Base-by-base conservation (phyloP, 2,113 vertebrate species). In the Tragulus kanchil region DNA sequence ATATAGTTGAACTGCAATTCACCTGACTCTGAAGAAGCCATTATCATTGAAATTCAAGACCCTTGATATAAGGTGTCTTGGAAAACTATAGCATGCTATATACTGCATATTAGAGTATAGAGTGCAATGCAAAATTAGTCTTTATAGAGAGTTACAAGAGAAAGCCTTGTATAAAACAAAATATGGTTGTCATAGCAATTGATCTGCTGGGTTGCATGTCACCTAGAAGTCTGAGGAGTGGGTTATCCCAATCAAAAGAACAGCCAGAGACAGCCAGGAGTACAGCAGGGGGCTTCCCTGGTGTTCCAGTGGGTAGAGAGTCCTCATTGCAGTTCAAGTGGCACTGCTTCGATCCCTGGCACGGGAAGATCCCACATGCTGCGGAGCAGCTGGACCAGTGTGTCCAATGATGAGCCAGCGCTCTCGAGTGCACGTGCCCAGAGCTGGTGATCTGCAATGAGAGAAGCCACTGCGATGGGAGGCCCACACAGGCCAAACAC, bases 41-140 rank as follows among this genome's bases (percentile, higher is more conserved):
- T 98, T 97, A 97, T 87, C 88, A 96, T 77, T 96, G 97, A 97
- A 97, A 87, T 96, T 97, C 95, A 97, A 97, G 88, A 97, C 97
- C 96, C 96, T 94, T 95, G 94, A 92, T 98, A 96, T 94, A 89
- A 92, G 0, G 3, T 88, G 67, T 73, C 78, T 93, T 92, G 58
- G 88, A 97, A 93, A 97, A 97, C 97, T 96, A 95, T 48, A 81
- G 92, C 61, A 86, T 8, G 93, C 93, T 85, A 13, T 69, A 95
- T 89, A 90, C 75, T 77, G 85, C 93, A 77, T 86, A 64, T 94
- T 31, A 92, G 56, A 85, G 85, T 28, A 77, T 78, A 78, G 52
- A 73, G 79, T 88, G 90, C 92, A 93, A 28, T 69, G 62, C 79
- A 89, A 95, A 98, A 97, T 98, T 94, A 79, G 83, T 69, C 86